phyloP scores from a whole-genome alignment of 53 echinoderm and acorn worm species.

The Zoroaster sp. region DNA sequence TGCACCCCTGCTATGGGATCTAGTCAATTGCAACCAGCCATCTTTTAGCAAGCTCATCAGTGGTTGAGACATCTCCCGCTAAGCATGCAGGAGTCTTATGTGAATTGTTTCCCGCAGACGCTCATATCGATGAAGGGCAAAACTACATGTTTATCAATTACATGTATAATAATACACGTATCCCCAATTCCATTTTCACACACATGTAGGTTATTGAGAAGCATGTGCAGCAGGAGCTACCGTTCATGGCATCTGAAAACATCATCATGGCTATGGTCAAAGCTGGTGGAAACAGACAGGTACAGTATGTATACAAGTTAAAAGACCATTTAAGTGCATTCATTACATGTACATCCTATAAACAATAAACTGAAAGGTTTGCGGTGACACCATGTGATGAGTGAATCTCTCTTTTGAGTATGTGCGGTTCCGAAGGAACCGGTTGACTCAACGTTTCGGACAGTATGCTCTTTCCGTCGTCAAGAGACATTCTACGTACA shows the following conservation, averaged over 20 bases:
- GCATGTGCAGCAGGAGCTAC: conserved; percentile 89
- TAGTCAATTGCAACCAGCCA: too few relatives aligned
- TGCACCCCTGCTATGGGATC: too few relatives aligned
- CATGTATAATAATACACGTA: background rate
- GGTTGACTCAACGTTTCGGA: too few relatives aligned
- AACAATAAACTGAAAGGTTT: too few relatives aligned
- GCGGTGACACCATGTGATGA: too few relatives aligned
- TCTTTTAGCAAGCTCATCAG: too few relatives aligned
- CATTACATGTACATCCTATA: too few relatives aligned
- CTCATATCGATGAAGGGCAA: too few relatives aligned
- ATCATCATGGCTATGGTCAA: conserved; percentile 99
- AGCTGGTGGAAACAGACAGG: conserved; percentile 95
- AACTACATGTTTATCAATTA: background rate
- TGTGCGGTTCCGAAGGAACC: too few relatives aligned
- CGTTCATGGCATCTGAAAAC: conserved; percentile 98
- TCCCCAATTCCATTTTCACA: too few relatives aligned
- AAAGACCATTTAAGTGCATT: background rate
- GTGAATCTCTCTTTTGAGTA: too few relatives aligned
- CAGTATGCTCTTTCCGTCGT: too few relatives aligned
- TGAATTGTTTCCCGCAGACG: background rate
- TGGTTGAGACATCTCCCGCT: background rate
- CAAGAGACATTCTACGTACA: background rate
- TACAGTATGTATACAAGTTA: conserved; percentile 7
- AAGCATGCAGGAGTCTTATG: background rate
- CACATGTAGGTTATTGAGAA: conserved; percentile 88